Evolutionary conservation across 2,797 vertebrate genomes (phyloP).

Genomic region (Brotula barbata): DNA sequence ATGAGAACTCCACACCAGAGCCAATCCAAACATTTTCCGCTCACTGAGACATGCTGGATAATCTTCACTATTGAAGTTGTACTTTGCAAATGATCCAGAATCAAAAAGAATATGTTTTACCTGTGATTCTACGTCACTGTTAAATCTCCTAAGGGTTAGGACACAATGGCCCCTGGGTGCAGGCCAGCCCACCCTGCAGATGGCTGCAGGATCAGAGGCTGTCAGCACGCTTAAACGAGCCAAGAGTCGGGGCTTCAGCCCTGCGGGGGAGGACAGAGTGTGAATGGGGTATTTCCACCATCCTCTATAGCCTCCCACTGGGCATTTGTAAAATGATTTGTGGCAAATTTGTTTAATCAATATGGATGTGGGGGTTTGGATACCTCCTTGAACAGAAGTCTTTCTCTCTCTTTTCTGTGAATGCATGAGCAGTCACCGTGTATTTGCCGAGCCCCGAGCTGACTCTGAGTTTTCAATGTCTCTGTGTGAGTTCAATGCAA

Average conservation of each 20-base stretch:
- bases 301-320: constrained; percentile 88
- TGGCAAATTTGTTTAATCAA: constrained; percentile 99
- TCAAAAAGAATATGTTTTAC: constrained; percentile 31
- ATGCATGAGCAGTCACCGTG: constrained; percentile 43
- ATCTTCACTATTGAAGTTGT: constrained; percentile 38
- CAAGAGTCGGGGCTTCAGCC: constrained; percentile 85
- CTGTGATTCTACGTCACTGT: constrained; percentile 30
- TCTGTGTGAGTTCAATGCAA: constrained; percentile 12
- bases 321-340: constrained; percentile 99
- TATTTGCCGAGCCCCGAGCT: neutral
- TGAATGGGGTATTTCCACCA: constrained; percentile 89
- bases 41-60: neutral
- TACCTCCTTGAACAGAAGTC: constrained; percentile 70
- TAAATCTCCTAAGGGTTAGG: constrained; percentile 63
- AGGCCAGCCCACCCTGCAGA: constrained; percentile 86
- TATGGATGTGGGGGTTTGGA: constrained; percentile 81
- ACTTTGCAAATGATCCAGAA: constrained; percentile 52
- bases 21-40: neutral
- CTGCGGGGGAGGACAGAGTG: constrained; percentile 78
- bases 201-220: constrained; percentile 90
- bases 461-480: constrained; percentile 5
- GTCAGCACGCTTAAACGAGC: constrained; percentile 94
- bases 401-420: constrained; percentile 52
- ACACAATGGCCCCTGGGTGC: constrained; percentile 67
- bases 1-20: neutral